Conservation (phyloP, 2,113 vertebrate genomes). For the Cebus imitator region DNA sequence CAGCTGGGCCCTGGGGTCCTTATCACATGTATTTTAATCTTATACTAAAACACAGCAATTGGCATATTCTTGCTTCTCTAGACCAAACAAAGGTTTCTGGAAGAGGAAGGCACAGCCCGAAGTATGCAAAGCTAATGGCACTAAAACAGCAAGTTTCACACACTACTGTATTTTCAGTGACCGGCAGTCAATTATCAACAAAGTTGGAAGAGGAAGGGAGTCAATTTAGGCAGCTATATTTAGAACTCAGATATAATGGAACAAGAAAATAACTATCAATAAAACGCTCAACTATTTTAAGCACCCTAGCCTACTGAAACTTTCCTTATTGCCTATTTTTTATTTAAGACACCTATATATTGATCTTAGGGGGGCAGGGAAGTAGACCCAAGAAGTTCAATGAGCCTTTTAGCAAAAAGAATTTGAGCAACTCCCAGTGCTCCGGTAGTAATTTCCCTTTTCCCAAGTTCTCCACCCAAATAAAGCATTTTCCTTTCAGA, state of each 20-base stretch:
- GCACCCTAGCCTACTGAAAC: background rate
- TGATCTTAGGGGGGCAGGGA: background rate
- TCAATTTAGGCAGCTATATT: background rate
- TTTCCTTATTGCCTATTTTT: constrained; percentile 15
- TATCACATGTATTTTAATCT: constrained; percentile 71
- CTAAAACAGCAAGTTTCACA: constrained; percentile 25
- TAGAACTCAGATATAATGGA: constrained; percentile 24
- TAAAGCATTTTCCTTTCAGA: constrained; percentile 34
- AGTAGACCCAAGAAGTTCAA: constrained; percentile 10
- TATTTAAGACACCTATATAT: background rate
- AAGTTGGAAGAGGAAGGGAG: background rate
- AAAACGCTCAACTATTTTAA: constrained; percentile 10
- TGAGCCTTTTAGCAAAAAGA: constrained; percentile 37
- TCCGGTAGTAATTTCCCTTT: constrained; percentile 30
- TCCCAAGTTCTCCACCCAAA: constrained; percentile 50
- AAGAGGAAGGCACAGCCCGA: background rate
- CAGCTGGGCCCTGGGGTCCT: constrained; percentile 59
- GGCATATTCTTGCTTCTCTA: constrained; percentile 61
- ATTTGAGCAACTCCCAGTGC: background rate
- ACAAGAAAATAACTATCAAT: background rate
- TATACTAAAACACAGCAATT: constrained; percentile 64
- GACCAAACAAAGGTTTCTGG: constrained; percentile 60
- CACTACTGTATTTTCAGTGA: constrained; percentile 27
- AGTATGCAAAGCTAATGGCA: background rate
- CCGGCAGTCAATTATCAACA: background rate